Evolutionary conservation across 2,113 vertebrate genomes (phyloP), one percentile per base, ranked within the genome.

Genomic region (Rana temporaria): DNA sequence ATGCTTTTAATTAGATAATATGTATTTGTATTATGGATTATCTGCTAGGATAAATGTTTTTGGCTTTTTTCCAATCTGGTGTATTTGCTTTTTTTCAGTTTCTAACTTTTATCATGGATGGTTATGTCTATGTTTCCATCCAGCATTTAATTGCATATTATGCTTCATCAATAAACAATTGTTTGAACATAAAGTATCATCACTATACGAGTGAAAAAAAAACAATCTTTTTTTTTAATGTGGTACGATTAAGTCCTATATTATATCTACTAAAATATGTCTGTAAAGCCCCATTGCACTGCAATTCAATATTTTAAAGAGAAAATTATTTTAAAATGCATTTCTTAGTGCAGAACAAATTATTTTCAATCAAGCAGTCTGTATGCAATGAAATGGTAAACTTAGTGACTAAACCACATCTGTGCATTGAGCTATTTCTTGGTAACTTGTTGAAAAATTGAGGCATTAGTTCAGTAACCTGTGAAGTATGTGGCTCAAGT

Each of bases 381-480:
- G 30, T 62, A 65, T 78, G 26, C 24, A 85, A 79, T 57, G n/a
- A 55, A 59, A 66, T 83, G 73, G 71, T 30, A 72, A 82, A 63
- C 68, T 66, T 81, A 57, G 2, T 22, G 3, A 65, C 24, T 34
- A 66, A 60, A 1, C 0, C 9, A 20, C 65, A 24, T 70, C 26
- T 56, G 0, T 71, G 78, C 38, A 79, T 11, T 34, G 42, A 81
- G 69, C 68, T 48, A 81, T 1, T 76, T 77, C 53, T 82, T 11
- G 56, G 63, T 79, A 55, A 16, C 57, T 38, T n/a, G 74, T 69
- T 57, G 15, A 67, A 6, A 14, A 68, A 32, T 26, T 18, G 70
- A 75, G 19, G 72, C 6, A 11, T 55, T 76, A 64, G 22, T 79
- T 86, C 67, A 79, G 34, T 81, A 86, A 22, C 48, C 84, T 77